Evolutionary conservation across 2,113 vertebrate species (phyloP).

Genomic region (Larimichthys polyactis): DNA sequence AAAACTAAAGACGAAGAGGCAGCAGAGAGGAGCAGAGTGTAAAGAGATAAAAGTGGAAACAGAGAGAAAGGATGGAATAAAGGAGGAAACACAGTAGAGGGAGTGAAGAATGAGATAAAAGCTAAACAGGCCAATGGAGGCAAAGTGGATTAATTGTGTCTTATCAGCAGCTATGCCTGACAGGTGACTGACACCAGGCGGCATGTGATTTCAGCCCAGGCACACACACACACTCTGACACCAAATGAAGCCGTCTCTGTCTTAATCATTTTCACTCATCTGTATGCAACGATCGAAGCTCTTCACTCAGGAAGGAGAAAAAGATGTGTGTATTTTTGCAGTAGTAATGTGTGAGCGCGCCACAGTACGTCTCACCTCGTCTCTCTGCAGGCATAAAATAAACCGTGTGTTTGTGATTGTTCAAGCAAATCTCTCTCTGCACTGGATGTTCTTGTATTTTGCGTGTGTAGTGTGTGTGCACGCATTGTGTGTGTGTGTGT

Average conservation of each 20-base stretch:
- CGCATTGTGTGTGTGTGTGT: neutral
- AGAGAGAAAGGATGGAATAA: slow-evolving; percentile 5
- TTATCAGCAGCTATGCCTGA: slow-evolving; percentile 57
- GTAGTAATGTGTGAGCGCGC: neutral
- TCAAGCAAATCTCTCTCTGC: slow-evolving; percentile 3
- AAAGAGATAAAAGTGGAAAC: neutral
- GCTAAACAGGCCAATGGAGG: slow-evolving; percentile 37
- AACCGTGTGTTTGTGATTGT: slow-evolving; percentile 32
- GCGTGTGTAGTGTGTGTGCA: neutral
- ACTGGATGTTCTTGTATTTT: neutral
- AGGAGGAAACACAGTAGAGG: slow-evolving; percentile 15
- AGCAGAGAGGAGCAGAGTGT: neutral
- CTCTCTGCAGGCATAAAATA: slow-evolving; percentile 28
- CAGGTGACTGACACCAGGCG: slow-evolving; percentile 59
- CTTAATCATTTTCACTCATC: slow-evolving; percentile 48
- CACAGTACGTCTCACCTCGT: slow-evolving; percentile 4
- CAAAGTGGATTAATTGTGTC: slow-evolving; percentile 58
- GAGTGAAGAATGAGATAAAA: slow-evolving; percentile 40
- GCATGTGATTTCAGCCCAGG: slow-evolving; percentile 34
- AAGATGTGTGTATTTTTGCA: neutral
- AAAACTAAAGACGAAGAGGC: neutral
- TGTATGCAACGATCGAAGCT: slow-evolving; percentile 32
- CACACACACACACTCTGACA: slow-evolving; percentile 11
- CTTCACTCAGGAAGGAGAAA: slow-evolving; percentile 20
- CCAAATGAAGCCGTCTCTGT: slow-evolving; percentile 35